These are phyloP conservation scores for Pantelozetes paolii DNA, from an alignment of 2,888 invertebrate species.

Conservation along the genomic window DNA sequence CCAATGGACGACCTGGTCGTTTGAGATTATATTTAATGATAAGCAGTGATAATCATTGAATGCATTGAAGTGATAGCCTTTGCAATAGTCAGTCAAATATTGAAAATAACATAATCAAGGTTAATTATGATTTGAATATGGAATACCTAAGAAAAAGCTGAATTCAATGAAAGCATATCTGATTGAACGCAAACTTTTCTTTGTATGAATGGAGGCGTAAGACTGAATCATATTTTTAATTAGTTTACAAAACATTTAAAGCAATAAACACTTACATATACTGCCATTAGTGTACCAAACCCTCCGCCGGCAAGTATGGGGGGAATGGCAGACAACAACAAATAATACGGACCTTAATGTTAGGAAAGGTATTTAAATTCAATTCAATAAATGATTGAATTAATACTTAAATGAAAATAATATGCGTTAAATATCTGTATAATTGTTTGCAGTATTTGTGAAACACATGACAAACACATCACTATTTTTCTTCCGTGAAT, in stretches of 20 bases:
- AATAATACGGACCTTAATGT: slow-evolving; percentile 3
- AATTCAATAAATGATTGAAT: not conserved
- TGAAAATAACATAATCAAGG: no score
- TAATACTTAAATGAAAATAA: slow-evolving; percentile 14
- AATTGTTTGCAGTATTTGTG: not conserved
- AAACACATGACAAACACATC: slow-evolving; percentile 13
- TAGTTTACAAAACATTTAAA: no score
- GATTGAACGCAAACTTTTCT: not conserved
- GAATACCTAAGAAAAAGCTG: slow-evolving; percentile 33
- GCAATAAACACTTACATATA: not conserved
- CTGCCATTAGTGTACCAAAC: not conserved
- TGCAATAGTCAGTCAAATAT: no score
- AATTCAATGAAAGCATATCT: slow-evolving; percentile 28
- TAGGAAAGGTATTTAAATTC: not conserved
- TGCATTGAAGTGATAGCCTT: no score
- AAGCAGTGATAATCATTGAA: no score
- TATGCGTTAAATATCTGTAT: slow-evolving; percentile 17
- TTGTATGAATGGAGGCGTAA: not conserved
- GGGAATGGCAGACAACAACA: not conserved
- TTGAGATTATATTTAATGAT: no score
- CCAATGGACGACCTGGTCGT: not conserved
- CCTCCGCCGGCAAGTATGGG: not conserved
- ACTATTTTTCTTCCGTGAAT: not conserved
- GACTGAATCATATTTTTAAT: no score
- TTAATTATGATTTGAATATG: no score